phyloP scores from a whole-genome alignment of 2,113 vertebrate genomes.

The Athene noctua region DNA sequence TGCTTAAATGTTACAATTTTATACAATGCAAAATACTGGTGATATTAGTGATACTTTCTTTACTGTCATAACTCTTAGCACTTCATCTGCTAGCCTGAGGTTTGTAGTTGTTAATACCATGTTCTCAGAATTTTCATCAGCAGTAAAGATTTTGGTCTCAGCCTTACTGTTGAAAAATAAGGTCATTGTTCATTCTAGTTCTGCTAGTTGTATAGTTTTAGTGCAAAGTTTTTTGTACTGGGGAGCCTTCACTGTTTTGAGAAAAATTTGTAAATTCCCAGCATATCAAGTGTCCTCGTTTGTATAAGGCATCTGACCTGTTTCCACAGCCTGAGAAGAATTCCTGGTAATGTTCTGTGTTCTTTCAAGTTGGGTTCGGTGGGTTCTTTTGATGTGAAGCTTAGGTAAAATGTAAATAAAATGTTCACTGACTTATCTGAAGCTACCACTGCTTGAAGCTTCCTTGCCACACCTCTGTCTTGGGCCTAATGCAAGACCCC shows the following conservation, averaged over 20 bases:
- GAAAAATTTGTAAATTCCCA: background rate
- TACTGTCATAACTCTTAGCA: background rate
- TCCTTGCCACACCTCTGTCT: background rate
- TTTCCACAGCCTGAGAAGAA: background rate
- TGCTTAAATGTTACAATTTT: background rate
- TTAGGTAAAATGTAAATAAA: background rate
- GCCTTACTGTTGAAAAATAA: background rate
- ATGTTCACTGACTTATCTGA: background rate
- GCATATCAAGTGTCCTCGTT: background rate
- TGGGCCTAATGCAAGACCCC: background rate
- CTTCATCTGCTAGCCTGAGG: background rate
- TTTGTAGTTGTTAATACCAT: background rate
- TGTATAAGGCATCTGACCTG: background rate
- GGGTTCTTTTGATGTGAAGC: background rate
- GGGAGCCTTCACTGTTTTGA: background rate
- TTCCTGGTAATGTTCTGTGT: fast-evolving
- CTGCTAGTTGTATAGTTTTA: background rate
- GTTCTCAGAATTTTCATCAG: background rate
- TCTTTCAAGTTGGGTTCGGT: background rate
- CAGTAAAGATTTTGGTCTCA: background rate
- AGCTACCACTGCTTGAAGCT: background rate
- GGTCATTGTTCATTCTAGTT: background rate
- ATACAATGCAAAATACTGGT: background rate
- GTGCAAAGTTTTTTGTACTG: background rate
- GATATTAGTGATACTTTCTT: background rate